These are phyloP conservation scores for Girardinichthys multiradiatus DNA, from an alignment of 2,113 vertebrate species.

Conservation along the genomic window DNA sequence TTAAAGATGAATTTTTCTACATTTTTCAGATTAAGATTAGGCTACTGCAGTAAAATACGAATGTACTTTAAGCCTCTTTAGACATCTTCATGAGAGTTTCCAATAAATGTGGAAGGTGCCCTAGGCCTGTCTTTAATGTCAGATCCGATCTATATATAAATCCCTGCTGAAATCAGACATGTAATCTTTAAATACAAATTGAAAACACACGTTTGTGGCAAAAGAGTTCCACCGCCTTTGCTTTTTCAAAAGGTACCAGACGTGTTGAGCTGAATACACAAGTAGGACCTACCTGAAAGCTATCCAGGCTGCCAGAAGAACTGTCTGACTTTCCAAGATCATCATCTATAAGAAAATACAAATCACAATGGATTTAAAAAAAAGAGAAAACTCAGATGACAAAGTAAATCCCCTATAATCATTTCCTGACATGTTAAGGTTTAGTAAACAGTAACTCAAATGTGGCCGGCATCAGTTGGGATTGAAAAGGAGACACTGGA, in stretches of 20 bases:
- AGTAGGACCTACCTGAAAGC: constrained; percentile 86
- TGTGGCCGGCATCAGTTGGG: constrained; percentile 20
- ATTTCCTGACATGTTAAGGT: constrained; percentile 31
- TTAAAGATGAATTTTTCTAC: too few species aligned
- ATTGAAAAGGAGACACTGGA: constrained; percentile 28
- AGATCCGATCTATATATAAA: constrained; percentile 11
- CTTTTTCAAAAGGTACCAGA: neutral
- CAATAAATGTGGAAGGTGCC: neutral
- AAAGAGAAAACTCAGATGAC: constrained; percentile 6
- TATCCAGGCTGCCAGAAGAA: constrained; percentile 91
- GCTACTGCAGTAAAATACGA: neutral
- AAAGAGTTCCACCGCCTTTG: neutral
- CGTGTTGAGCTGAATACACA: neutral
- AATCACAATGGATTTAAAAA: neutral
- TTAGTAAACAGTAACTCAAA: constrained; percentile 55
- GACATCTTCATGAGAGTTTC: neutral
- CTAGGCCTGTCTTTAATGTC: neutral
- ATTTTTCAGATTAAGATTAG: neutral
- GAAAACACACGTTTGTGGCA: constrained; percentile 35
- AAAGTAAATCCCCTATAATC: constrained; percentile 34
- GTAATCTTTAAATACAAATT: constrained; percentile 32
- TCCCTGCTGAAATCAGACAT: constrained; percentile 23
- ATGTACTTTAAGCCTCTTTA: neutral
- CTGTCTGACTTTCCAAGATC: constrained; percentile 92
- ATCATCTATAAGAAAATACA: constrained; percentile 84